Evolutionary conservation across 2,888 invertebrate species (phyloP), one percentile per base, ranked within the genome.

Genomic region (Tetrapedia diversipes): DNA sequence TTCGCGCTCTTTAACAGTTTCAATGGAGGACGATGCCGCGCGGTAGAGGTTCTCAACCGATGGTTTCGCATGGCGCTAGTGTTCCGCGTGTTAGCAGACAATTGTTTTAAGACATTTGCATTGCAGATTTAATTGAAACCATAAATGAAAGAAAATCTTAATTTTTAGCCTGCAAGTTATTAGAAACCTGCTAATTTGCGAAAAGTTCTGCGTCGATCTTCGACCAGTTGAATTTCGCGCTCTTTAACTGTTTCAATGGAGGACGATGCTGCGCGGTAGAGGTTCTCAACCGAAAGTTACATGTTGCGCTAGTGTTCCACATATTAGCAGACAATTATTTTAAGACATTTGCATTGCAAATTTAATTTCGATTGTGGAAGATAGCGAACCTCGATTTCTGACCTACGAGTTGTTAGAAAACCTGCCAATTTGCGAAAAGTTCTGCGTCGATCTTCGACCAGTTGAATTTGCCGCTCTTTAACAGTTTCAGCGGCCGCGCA

Each of bases 271-370:
- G n/a, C n/a, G n/a, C n/a, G n/a, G n/a, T n/a, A n/a, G n/a, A n/a
- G n/a, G n/a, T n/a, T n/a, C n/a, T n/a, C n/a, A n/a, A n/a, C n/a
- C n/a, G n/a, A n/a, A n/a, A n/a, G n/a, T n/a, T n/a, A n/a, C n/a
- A n/a, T n/a, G n/a, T n/a, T n/a, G n/a, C n/a, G n/a, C n/a, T n/a
- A n/a, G n/a, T n/a, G n/a, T n/a, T n/a, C n/a, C n/a, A n/a, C n/a
- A n/a, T n/a, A n/a, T n/a, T n/a, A n/a, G n/a, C n/a, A n/a, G n/a
- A n/a, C n/a, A n/a, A n/a, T n/a, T n/a, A n/a, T n/a, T n/a, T n/a
- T n/a, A n/a, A n/a, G n/a, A n/a, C 51, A 82, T 81, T 78, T 79
- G 81, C 82, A 84, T 74, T 84, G 82, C 76, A 84, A 79, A 82
- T 83, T 73, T 29, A 24, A 66, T 29, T 51, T n/a, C 49, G 22